phyloP scores from a whole-genome alignment of 2,113 vertebrate species.

The cattle (Bos taurus) region ARS-UCD2.0 NC_037337.1:41290501-41291000 shows the following conservation, averaged over 20 bases:
- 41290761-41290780: not conserved
- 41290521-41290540: constrained; percentile 29
- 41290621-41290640: constrained; percentile 23
- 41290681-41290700: not conserved
- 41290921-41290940: not conserved
- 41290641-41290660: constrained; percentile 12
- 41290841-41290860: not conserved
- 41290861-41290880: not conserved
- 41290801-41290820: not conserved
- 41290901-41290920: not conserved
- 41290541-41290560: constrained; percentile 10
- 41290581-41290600: constrained; percentile 6
- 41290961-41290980: not conserved
- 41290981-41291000: not conserved
- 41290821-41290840: not conserved
- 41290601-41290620: constrained; percentile 6
- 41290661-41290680: not conserved
- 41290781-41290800: not conserved
- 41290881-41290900: not conserved
- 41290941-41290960: not conserved
- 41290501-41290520: constrained; percentile 29
- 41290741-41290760: not conserved
- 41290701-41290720: not conserved
- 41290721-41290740: not conserved
- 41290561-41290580: not conserved